These are phyloP conservation scores for Helicoverpa armigera DNA, from an alignment of 1,140 invertebrate genomes.

Conservation along the genomic window DNA sequence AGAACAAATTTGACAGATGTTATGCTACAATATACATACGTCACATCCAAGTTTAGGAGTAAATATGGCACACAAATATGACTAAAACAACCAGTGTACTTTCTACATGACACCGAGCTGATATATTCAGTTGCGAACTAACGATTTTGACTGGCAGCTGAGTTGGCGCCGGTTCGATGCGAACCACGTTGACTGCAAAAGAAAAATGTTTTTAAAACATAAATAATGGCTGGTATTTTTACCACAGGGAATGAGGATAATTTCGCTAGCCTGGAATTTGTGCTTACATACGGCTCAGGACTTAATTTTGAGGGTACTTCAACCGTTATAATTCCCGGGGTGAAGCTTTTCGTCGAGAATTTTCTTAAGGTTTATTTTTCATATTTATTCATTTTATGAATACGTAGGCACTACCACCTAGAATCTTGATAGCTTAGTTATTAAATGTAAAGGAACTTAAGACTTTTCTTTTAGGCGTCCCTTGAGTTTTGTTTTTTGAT, in stretches of 20 bases:
- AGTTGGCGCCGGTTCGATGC: conserved; percentile 74
- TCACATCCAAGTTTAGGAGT: conserved; percentile 44
- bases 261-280: conserved; percentile 15
- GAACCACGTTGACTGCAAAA: conserved; percentile 77
- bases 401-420: neutral
- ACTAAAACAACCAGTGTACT: conserved; percentile 52
- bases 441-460: no score
- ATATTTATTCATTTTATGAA: neutral
- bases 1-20: conserved; percentile 49
- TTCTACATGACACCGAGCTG: conserved; percentile 47
- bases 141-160: conserved; percentile 80
- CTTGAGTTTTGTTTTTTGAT: no score
- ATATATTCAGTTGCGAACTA: conserved; percentile 68
- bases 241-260: neutral
- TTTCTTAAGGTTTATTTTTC: conserved; percentile 2
- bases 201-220: conserved; percentile 33
- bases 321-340: conserved; percentile 6
- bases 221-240: conserved; percentile 9
- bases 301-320: conserved; percentile 29
- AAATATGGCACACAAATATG: conserved; percentile 59
- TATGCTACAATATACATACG: conserved; percentile 27
- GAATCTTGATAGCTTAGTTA: no score
- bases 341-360: neutral
- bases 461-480: no score
- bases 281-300: conserved; percentile 1